Base-by-base conservation (phyloP, 23 tunicate species). In the Pegea sp. region DNA sequence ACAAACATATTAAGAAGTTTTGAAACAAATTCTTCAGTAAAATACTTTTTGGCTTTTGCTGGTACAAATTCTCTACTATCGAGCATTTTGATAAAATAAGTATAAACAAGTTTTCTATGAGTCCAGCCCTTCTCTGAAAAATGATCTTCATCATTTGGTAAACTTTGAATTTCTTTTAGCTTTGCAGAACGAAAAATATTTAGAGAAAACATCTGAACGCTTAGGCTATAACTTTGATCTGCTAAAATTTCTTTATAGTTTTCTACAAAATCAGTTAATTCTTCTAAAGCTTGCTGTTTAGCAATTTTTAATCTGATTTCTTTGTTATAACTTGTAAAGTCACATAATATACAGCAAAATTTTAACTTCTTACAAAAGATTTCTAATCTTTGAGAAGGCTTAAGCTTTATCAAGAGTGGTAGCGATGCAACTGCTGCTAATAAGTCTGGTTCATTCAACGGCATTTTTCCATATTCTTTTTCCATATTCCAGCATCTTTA, bases 131-230 rank as follows among this genome's bases (percentile, higher is more conserved):
- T 68, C 24, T 71, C 79, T 54, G 28, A 11, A 2, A 77, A 48
- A 5, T 74, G 65, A 26, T 90, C 98, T 30, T 90, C 98, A 33
- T 77, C 98, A 22, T 90, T 76, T 13, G 70, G 81, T 57, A 64
- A 73, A 44, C 56, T 70, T 4, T 30, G 33, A 30, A 64, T 63
- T 8, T 72, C 42, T 20, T 34, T 69, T 3, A 64, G 66, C 1
- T 64, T 70, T n/a, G 66, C 29, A 13, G 64, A 34, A 6, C 77
- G 72, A 54, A 74, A 86, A 2, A 74, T 38, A 34, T 86, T 86
- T 24, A 48, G 61, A 8, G 70, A 56, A 11, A 87, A 48, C 74
- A 87, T 66, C 3, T 58, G 62, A 48, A 65, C 61, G 13, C 62
- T 48, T 49, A 70, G 68, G 16, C 79, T 75, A 49, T 69, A 76